Evolutionary conservation across 2,113 vertebrate genomes (phyloP).

Genomic region (Ictidomys tridecemlineatus): DNA sequence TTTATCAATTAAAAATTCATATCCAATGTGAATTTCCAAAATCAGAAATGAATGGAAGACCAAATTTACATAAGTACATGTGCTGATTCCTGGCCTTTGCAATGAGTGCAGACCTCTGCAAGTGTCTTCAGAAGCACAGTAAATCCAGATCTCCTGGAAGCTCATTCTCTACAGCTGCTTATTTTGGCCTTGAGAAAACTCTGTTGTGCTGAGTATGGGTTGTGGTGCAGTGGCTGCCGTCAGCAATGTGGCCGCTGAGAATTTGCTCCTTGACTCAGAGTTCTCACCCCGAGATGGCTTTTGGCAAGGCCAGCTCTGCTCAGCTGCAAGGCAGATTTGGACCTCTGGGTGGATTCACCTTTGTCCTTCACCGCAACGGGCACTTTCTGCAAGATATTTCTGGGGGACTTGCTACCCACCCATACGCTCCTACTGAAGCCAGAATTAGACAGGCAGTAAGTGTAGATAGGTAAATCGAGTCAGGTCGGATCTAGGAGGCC

Average conservation of each 20-base stretch:
- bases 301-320: too few species aligned
- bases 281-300: too few species aligned
- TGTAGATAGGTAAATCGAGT: too few species aligned
- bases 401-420: neutral
- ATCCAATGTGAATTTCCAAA: conserved; percentile 38
- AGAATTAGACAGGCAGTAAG: too few species aligned
- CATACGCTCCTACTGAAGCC: neutral
- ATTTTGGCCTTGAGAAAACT: neutral
- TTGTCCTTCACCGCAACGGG: neutral
- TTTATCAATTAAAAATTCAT: neutral
- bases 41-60: conserved; percentile 46
- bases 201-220: neutral
- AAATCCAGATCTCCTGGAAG: neutral
- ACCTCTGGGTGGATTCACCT: neutral
- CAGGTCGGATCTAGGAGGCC: too few species aligned
- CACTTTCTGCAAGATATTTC: neutral
- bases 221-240: neutral
- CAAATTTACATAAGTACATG: neutral
- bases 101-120: neutral
- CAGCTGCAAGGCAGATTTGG: neutral
- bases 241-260: neutral
- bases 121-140: neutral
- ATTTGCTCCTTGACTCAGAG: neutral
- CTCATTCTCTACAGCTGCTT: neutral
- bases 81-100: neutral